phyloP scores from a whole-genome alignment of 2,888 invertebrate species.

The Acanthacorydalis orientalis region DNA sequence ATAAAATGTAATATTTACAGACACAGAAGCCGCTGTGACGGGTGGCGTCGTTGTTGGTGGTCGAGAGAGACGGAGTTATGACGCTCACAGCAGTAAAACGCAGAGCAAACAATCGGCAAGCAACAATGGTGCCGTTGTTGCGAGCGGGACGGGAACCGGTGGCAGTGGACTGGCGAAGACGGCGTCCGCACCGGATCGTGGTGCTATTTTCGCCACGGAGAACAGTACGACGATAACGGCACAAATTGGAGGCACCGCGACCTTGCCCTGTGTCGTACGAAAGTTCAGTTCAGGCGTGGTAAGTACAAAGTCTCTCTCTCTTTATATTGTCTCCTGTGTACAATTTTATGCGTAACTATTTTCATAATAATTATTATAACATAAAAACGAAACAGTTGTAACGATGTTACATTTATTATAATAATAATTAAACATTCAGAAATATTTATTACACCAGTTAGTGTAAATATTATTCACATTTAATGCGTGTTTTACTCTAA shows the following conservation, averaged over 20 bases:
- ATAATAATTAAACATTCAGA: no score
- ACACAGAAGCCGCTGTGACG: no score
- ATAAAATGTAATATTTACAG: no score
- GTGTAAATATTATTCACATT: no score
- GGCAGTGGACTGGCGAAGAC: conserved; percentile 15
- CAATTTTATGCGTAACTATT: no score
- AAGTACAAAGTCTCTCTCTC: conserved; percentile 15
- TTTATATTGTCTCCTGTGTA: no score
- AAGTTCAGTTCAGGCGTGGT: conserved; percentile 34
- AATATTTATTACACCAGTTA: no score
- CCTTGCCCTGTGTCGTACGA: conserved; percentile 31
- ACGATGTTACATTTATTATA: no score
- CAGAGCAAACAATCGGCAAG: no score
- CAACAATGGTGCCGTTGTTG: conserved; percentile 1
- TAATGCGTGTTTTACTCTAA: no score
- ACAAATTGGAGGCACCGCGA: conserved; percentile 32
- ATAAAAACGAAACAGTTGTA: no score
- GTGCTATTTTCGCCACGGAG: conserved; percentile 26
- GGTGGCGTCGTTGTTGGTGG: neutral
- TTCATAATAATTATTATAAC: no score
- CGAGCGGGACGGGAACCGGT: conserved; percentile 4
- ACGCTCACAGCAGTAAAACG: neutral
- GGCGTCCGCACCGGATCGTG: conserved; percentile 13
- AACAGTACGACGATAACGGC: conserved; percentile 32
- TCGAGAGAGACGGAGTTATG: neutral